A percentile compares a stretch with the other conserved stretches of the same genome.
Conservation (phyloP, 2,888 invertebrate species). For the Aplocera efformata region DNA sequence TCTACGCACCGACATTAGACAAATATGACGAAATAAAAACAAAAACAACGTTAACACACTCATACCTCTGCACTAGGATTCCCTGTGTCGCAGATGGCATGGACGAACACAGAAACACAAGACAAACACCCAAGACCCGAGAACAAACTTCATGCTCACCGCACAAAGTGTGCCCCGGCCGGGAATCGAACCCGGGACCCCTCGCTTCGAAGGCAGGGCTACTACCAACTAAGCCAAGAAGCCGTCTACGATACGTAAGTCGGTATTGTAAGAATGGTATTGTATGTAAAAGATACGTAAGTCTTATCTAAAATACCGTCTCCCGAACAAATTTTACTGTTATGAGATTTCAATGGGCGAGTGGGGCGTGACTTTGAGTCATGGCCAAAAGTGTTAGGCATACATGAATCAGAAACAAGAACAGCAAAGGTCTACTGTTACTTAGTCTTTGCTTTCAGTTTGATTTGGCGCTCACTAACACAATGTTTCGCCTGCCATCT, state of each 20-base stretch:
- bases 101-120: too few relatives aligned
- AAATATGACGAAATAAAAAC: conserved; percentile 21
- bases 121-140: too few relatives aligned
- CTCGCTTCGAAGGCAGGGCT: too few relatives aligned
- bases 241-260: too few relatives aligned
- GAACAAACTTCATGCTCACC: too few relatives aligned
- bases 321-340: conserved; percentile 4
- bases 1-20: conserved; percentile 31
- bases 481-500: conserved; percentile 27
- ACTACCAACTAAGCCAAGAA: too few relatives aligned
- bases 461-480: conserved; percentile 24
- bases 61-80: too few relatives aligned
- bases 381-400: conserved; percentile 27
- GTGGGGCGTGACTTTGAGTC: conserved; percentile 12
- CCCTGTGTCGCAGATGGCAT: too few relatives aligned
- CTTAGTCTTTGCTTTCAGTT: conserved; percentile 29
- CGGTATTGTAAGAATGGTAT: too few relatives aligned
- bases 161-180: too few relatives aligned
- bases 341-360: conserved; percentile 11
- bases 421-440: conserved; percentile 28
- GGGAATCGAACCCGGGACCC: too few relatives aligned
- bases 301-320: neutral
- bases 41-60: too few relatives aligned
- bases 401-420: conserved; percentile 33
- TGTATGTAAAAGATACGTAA: conserved; percentile 23